Percentiles rank a stretch among this genome's conserved stretches.
Conservation (phyloP, 1,140 invertebrate genomes). For the Saccostrea echinata region DNA sequence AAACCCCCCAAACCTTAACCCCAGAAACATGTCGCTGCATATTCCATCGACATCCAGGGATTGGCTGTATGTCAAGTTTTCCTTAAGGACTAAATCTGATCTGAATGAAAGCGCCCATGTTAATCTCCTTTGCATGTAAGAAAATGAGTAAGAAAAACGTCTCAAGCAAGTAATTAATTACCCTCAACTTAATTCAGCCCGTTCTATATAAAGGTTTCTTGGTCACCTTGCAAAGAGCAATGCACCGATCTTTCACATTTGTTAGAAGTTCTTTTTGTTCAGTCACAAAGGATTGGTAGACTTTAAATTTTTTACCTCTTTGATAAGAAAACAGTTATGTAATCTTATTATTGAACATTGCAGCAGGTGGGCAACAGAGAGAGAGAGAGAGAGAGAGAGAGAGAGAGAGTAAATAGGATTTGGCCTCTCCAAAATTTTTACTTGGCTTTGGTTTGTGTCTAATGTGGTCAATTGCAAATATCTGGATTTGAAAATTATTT, state of each 20-base stretch:
- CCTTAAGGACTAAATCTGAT: not conserved
- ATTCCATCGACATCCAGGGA: not conserved
- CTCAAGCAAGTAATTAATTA: not conserved
- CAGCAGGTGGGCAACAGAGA: not conserved
- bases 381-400: no score
- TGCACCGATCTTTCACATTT: not conserved
- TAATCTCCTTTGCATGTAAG: not conserved
- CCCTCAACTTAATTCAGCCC: not conserved
- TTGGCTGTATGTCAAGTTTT: not conserved
- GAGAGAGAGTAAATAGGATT: not conserved
- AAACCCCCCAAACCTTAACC: no score
- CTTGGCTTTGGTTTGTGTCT: no score
- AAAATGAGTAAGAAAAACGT: not conserved
- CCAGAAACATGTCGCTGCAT: not conserved
- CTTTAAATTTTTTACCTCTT: not conserved
- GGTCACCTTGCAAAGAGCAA: not conserved
- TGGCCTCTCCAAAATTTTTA: not conserved
- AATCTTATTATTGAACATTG: not conserved
- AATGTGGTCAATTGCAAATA: no score
- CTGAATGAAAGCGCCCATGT: not conserved
- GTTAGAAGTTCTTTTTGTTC: not conserved
- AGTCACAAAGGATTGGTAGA: not conserved
- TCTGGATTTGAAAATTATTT: no score
- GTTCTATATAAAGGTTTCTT: not conserved
- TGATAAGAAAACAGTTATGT: not conserved